phyloP scores from a whole-genome alignment of 2,113 vertebrate genomes.

The Salvelinus alpinus region DNA sequence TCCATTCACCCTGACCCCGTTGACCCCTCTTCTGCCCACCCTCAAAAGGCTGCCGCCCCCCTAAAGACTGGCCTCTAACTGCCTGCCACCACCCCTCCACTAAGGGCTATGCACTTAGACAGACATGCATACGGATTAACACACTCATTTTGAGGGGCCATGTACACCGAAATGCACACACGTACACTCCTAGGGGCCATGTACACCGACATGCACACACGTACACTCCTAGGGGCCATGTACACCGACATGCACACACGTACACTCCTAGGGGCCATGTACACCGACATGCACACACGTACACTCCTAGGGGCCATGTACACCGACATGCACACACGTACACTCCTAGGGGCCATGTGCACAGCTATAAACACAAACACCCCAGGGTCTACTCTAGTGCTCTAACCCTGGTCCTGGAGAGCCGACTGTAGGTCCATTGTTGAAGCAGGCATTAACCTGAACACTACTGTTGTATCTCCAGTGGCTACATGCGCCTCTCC shows the following conservation, averaged over 20 bases:
- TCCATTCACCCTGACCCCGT: slow-evolving; percentile 67
- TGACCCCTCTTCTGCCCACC: slow-evolving; percentile 22
- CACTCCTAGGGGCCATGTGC: slow-evolving; percentile 20
- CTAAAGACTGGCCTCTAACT: slow-evolving; percentile 46
- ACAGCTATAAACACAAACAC: slow-evolving; percentile 12
- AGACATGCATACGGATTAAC: not conserved
- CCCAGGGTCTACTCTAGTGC: slow-evolving; percentile 25
- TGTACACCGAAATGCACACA: slow-evolving; percentile 20
- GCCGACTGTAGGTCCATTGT: slow-evolving; percentile 17
- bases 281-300: slow-evolving; percentile 17
- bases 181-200: slow-evolving; percentile 19
- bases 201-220: slow-evolving; percentile 19
- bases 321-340: slow-evolving; percentile 8
- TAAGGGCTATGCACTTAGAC: slow-evolving; percentile 25
- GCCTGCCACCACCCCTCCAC: slow-evolving; percentile 41
- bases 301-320: slow-evolving; percentile 21
- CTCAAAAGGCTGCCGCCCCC: slow-evolving; percentile 9
- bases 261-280: slow-evolving; percentile 20
- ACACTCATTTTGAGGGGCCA: slow-evolving; percentile 43
- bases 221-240: slow-evolving; percentile 19
- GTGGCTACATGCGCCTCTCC: slow-evolving; percentile 75
- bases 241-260: slow-evolving; percentile 18
- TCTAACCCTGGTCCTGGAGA: slow-evolving; percentile 13
- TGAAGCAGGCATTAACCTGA: slow-evolving; percentile 14
- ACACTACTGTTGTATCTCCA: slow-evolving; percentile 44